Conservation (phyloP, 2,888 invertebrate genomes). For the Zeuzera pyrina region DNA sequence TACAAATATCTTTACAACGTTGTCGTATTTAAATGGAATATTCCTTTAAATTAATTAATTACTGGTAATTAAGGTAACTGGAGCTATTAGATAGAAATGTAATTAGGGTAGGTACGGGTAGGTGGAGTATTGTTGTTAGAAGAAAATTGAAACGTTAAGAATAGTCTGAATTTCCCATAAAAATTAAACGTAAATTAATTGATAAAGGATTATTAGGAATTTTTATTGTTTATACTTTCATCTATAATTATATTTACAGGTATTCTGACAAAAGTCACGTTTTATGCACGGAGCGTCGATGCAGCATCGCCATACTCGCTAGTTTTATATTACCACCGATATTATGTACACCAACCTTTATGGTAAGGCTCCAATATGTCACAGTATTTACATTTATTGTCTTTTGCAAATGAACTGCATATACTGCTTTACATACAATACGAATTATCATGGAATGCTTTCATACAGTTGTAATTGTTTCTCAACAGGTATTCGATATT, state of each 20-base stretch:
- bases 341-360: constrained; percentile 88
- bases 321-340: constrained; percentile 85
- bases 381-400: neutral
- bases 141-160: too few species aligned
- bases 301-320: constrained; percentile 81
- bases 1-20: too few species aligned
- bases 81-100: too few species aligned
- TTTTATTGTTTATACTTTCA: too few species aligned
- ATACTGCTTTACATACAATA: constrained; percentile 25
- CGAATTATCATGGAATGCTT: constrained; percentile 31
- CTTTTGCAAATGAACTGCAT: constrained; percentile 1
- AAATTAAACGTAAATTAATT: too few species aligned
- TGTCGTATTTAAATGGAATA: too few species aligned
- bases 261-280: constrained; percentile 84
- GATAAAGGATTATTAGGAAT: too few species aligned
- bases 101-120: too few species aligned
- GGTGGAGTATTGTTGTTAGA: too few species aligned
- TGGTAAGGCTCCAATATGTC: constrained; percentile 50
- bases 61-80: too few species aligned
- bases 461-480: constrained; percentile 17
- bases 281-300: constrained; percentile 84
- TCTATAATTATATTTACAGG: constrained; percentile 70
- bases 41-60: too few species aligned
- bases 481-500: constrained; percentile 57
- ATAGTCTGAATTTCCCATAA: too few species aligned